Evolutionary conservation across 2,888 invertebrate species (phyloP).

Genomic region (Oxyteleia sp.): DNA sequence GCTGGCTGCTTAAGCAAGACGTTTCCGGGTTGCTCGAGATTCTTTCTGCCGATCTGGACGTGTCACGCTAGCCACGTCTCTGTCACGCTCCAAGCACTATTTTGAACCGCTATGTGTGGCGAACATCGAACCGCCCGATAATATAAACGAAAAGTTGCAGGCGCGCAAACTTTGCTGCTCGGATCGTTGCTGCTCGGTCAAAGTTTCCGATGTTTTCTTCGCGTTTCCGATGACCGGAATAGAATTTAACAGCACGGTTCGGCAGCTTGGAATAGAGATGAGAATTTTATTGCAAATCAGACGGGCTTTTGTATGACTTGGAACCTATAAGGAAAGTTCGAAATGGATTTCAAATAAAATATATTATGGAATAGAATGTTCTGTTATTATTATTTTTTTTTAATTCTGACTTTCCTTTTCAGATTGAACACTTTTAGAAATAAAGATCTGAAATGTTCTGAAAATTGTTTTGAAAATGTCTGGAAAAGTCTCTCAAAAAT

Average conservation of each 20-base stretch:
- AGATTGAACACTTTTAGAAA: too few relatives aligned
- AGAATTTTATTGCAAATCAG: slow-evolving; percentile 13
- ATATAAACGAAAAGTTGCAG: slow-evolving; percentile 41
- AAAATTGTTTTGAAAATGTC: too few relatives aligned
- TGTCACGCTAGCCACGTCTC: slow-evolving; percentile 80
- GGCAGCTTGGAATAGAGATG: neutral
- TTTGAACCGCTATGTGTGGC: slow-evolving; percentile 34
- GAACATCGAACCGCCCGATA: slow-evolving; percentile 30
- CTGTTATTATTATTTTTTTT: neutral
- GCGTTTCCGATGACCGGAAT: slow-evolving; percentile 27
- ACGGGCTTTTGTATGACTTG: neutral
- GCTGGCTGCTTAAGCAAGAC: slow-evolving; percentile 82
- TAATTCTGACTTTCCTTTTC: too few relatives aligned
- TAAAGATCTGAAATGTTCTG: too few relatives aligned
- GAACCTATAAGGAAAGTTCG: neutral
- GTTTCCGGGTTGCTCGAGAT: slow-evolving; percentile 83
- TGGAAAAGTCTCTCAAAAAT: too few relatives aligned
- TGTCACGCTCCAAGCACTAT: slow-evolving; percentile 69
- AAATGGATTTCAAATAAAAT: neutral
- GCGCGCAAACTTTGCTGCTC: slow-evolving; percentile 27
- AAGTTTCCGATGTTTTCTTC: slow-evolving; percentile 40
- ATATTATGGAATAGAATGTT: too few relatives aligned
- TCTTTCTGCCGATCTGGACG: slow-evolving; percentile 81
- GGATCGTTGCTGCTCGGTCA: slow-evolving; percentile 19
- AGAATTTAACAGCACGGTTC: slow-evolving; percentile 16